Conservation (phyloP, 30 jellyfish, hydroid and myxozoan genomes). For the Mastigias papua region DNA sequence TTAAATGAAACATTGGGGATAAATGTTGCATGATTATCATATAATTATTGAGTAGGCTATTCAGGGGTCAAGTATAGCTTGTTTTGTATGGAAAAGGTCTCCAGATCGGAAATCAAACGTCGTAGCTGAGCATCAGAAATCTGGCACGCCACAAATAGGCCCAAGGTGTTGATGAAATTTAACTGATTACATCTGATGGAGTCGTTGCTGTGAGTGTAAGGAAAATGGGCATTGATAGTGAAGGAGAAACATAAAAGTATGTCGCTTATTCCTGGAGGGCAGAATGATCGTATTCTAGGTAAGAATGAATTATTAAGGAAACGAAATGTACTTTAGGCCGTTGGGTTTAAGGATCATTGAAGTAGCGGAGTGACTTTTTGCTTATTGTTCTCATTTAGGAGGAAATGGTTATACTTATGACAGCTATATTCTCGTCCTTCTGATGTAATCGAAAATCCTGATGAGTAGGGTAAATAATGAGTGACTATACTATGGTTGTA, state of each 20-base stretch:
- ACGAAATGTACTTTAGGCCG: background rate
- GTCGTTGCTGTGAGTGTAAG: background rate
- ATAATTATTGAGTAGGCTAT: background rate
- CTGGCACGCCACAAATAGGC: slow-evolving; percentile 18
- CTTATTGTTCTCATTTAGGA: too few species aligned
- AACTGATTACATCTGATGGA: background rate
- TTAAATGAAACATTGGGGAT: background rate
- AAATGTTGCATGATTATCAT: background rate
- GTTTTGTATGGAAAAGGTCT: background rate
- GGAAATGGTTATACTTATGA: too few species aligned
- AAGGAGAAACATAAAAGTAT: slow-evolving; percentile 9
- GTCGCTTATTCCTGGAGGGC: slow-evolving; percentile 53
- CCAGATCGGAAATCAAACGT: background rate
- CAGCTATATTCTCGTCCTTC: too few species aligned
- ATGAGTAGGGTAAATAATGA: too few species aligned
- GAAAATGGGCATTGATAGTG: slow-evolving; percentile 2
- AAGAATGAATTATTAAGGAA: background rate
- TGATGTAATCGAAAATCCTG: too few species aligned
- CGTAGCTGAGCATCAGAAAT: background rate
- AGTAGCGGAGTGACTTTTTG: too few species aligned
- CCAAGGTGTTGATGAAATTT: background rate
- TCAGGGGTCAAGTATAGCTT: background rate
- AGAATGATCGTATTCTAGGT: slow-evolving; percentile 67
- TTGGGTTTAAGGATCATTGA: background rate
- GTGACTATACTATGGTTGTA: too few species aligned